Evolutionary conservation across 1,140 invertebrate species (phyloP), one percentile per base, ranked within the genome.

Genomic region (Araneus ventricosus): DNA sequence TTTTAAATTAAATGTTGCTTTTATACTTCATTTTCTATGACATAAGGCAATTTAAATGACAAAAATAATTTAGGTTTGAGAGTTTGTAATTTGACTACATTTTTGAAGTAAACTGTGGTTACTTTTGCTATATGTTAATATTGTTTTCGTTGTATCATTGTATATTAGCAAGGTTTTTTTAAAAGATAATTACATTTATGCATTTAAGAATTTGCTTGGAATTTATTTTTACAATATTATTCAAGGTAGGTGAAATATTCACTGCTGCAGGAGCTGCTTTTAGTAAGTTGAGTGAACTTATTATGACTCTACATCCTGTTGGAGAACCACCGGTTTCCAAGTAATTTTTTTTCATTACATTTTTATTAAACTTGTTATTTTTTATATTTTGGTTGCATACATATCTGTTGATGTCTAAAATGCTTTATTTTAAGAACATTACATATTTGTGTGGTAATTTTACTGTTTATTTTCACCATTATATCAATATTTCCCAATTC

Each of bases 231-330:
- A 52, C 17, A 14, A 52, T 52, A 52, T 45, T 86, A 84, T 92
- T 94, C 88, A 22, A 99, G 98, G 98, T 99, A 94, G 98, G 98
- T 93, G 98, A 99, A 96, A 99, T 99, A 95, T 99, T 99, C 95
- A 98, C 98, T n/a, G 98, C 98, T 94, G 98, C 98, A 84, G 98
- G 98, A 82, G 97, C 97, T 94, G 98, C 99, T 2, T 99, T 99
- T 95, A 99, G 97, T 94, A 98, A 98, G 96, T 96, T 99, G 80
- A 98, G 98, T 82, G 98, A 99, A 95, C 96, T 99, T 94, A 99
- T 98, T 3, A 98, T 99, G 97, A 97, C 98, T 95, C 96, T 99
- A 22, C 98, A 99, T 96, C 98, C 98, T 59, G 97, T 98, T 94
- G 97, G 97, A 34, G 98, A 99, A 94, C 95, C 95, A 95, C 97